phyloP scores from a whole-genome alignment of 2,888 invertebrate species.

The Drosophila anomalipes region DNA sequence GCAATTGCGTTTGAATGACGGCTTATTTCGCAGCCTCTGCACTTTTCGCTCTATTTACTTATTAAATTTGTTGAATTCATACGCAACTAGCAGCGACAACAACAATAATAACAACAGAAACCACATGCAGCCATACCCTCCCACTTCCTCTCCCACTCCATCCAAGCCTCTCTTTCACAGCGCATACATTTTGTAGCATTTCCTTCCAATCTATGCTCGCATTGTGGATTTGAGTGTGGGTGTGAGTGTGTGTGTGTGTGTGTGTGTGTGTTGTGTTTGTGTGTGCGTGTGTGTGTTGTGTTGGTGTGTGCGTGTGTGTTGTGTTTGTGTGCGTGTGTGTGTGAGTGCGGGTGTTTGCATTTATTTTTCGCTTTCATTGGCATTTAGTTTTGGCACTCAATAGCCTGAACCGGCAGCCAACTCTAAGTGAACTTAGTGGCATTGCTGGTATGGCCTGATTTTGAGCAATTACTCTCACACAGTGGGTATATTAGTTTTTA shows the following conservation, averaged over 20 bases:
- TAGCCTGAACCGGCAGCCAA: slow-evolving; percentile 11
- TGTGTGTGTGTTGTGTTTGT: slow-evolving; percentile 29
- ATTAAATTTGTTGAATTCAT: slow-evolving; percentile 78
- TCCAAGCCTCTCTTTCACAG: slow-evolving; percentile 45
- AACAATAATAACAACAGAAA: slow-evolving; percentile 30
- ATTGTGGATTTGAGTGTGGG: slow-evolving; percentile 23
- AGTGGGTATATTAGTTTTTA: slow-evolving; percentile 5
- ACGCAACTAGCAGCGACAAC: slow-evolving; percentile 44
- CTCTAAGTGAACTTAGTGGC: slow-evolving; percentile 48
- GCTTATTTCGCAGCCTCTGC: slow-evolving; percentile 52
- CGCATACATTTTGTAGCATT: slow-evolving; percentile 66
- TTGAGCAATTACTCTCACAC: slow-evolving; percentile 2
- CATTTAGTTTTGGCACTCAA: slow-evolving; percentile 68
- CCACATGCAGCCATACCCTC: slow-evolving; percentile 2
- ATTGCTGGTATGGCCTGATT: slow-evolving; percentile 42
- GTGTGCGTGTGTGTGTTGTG: slow-evolving; percentile 7
- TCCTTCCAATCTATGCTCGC: slow-evolving; percentile 52
- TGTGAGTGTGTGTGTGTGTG: slow-evolving; percentile 23
- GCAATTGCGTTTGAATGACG: slow-evolving; percentile 53
- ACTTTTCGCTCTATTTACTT: slow-evolving; percentile 75
- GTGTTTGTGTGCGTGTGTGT: slow-evolving; percentile 20
- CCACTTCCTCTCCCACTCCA: background rate
- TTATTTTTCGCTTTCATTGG: slow-evolving; percentile 79
- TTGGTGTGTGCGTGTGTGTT: slow-evolving; percentile 32
- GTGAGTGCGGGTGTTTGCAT: slow-evolving; percentile 59